These are phyloP conservation scores for Benthosema pterotum DNA, from an alignment of 2,797 vertebrate genomes.

Conservation along the genomic window DNA sequence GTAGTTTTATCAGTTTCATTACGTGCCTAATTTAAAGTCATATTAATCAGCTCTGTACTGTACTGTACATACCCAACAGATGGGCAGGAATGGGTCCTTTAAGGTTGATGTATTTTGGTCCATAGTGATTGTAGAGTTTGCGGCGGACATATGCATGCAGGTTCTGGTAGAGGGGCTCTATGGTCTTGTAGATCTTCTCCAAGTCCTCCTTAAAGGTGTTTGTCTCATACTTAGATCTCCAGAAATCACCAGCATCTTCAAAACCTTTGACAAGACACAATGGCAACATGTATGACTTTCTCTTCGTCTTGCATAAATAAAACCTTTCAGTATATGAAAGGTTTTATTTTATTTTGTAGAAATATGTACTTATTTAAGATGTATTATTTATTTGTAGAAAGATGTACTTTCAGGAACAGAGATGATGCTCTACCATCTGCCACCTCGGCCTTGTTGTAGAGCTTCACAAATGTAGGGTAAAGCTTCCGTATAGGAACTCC, in stretches of 20 bases:
- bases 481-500: conserved; percentile 82
- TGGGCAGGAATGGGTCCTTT: conserved; percentile 97
- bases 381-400: too few relatives aligned
- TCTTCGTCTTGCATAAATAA: background rate
- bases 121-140: conserved; percentile 88
- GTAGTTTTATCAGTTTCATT: too few relatives aligned
- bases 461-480: conserved; percentile 84
- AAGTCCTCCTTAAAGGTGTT: conserved; percentile 83
- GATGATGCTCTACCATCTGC: conserved; percentile 81
- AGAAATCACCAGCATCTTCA: conserved; percentile 88
- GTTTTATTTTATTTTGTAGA: too few relatives aligned
- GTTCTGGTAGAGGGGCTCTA: conserved; percentile 92
- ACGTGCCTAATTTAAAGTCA: too few relatives aligned
- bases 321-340: too few relatives aligned
- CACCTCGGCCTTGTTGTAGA: conserved; percentile 88
- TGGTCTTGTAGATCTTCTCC: conserved; percentile 83
- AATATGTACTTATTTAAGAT: too few relatives aligned
- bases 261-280: conserved; percentile 49
- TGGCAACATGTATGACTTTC: too few relatives aligned
- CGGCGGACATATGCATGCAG: conserved; percentile 94
- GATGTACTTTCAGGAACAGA: too few relatives aligned
- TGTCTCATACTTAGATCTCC: conserved; percentile 91
- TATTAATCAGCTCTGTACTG: too few relatives aligned
- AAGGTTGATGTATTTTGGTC: conserved; percentile 92
- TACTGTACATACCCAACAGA: conserved; percentile 68